Base-by-base conservation (phyloP, 1,140 invertebrate genomes). In the Akabosia matsudoensis region DNA sequence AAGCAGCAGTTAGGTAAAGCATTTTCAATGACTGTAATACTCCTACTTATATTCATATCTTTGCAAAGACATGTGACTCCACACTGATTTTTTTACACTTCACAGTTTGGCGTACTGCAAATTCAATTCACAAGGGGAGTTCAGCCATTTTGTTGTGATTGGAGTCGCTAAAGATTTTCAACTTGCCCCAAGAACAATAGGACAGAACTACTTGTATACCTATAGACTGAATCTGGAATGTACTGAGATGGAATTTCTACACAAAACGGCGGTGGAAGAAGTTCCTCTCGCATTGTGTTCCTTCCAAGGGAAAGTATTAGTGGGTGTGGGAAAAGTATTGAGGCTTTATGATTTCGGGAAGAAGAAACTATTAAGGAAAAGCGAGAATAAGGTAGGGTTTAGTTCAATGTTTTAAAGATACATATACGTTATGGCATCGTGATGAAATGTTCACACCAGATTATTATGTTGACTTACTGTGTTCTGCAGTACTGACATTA, bases 271-370 rank as follows among this genome's bases (percentile, higher is more conserved):
- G n/a, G 88, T 98, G 1, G 97, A 99, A 82, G 97, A 98, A 83
- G 91, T 97, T 70, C 96, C 96, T 0, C 88, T 91, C 28, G 93
- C 95, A 0, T 89, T 98, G 72, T 95, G 92, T 81, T 87, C 92
- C 0, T 97, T 98, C 85, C 96, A 98, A 83, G 97, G 97, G 0
- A 88, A 92, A 77, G 88, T 97, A 1, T 84, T 99, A 1, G 92
- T 97, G 0, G 96, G 97, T 0, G 93, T 99, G 16, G 97, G 98
- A 0, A 90, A 91, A 75, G 92, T 94, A 85, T 85, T 99, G 4
- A 87, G 97, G 74, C 88, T 99, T 3, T 99, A 99, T 84, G 97
- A 99, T 82, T 90, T 98, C 82, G 98, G 97, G 52, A 97, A 97
- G 82, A 97, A 97, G 7, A 13, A 33, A 18, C 84, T 99, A 33